Evolutionary conservation across 2,888 invertebrate genomes (phyloP), one percentile per base, ranked within the genome.

Genomic region (Drosophila longiperda): DNA sequence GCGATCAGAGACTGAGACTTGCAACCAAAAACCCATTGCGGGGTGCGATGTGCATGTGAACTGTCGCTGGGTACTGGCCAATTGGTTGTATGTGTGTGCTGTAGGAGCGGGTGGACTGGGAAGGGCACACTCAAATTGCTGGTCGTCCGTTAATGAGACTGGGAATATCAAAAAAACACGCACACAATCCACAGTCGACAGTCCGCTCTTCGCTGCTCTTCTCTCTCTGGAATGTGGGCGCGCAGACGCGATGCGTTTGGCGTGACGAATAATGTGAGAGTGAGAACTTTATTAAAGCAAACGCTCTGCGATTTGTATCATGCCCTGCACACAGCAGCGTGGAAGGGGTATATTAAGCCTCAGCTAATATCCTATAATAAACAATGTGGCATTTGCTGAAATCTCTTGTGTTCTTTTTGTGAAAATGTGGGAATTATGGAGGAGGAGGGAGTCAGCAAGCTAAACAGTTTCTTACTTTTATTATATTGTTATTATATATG

Each of bases 211-310:
- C 69, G 50, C 32, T 2, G 26, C 49, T 26, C 45, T 20, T 32
- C 34, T 23, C 40, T 23, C 40, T 23, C n/a, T 48, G 81, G 78
- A 71, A 80, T 80, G 81, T 80, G 81, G 81, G 79, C 81, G 77
- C 79, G 77, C 79, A 80, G 77, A 70, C 77, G 76, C 80, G 55
- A 32, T 26, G 65, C 70, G 49, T 34, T 32, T 65, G 73, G 73
- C 79, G 81, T 80, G 79, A 80, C 79, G 79, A 80, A 80, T 80
- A 80, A 77, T 80, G 79, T 80, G 78, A 79, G 78, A 78, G 63
- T 78, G 79, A 79, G 81, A 79, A 79, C 73, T 80, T 80, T 79
- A 79, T 79, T 80, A 80, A 79, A 73, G 53, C 61, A 77, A 77
- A 53, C 68, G 49, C 57, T 61, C 40, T 71, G 50, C 55, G 74